Conservation (phyloP, 1,140 invertebrate genomes). For the Gerris buenoi region DNA sequence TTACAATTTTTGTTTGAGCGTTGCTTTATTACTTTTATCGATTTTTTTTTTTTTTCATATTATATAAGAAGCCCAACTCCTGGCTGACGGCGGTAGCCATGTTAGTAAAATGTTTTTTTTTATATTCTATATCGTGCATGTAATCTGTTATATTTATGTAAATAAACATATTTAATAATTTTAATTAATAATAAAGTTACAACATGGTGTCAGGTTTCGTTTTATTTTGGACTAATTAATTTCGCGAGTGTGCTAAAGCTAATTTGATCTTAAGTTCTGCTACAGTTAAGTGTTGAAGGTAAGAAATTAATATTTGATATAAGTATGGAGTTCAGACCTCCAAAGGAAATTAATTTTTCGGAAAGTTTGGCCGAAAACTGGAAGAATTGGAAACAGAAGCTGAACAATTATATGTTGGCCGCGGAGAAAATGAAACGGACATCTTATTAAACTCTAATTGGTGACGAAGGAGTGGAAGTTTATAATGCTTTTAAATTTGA, state of each 20-base stretch:
- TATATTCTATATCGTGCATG: too few relatives aligned
- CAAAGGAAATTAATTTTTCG: neutral
- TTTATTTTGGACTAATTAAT: neutral
- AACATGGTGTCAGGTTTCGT: neutral
- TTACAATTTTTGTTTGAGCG: too few relatives aligned
- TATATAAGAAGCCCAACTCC: too few relatives aligned
- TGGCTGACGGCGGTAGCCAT: too few relatives aligned
- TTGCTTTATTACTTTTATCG: too few relatives aligned
- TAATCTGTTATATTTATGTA: too few relatives aligned
- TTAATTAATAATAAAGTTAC: too few relatives aligned
- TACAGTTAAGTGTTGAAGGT: too few relatives aligned
- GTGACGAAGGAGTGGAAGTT: slow-evolving; percentile 9
- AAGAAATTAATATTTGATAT: neutral
- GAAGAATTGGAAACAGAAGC: neutral
- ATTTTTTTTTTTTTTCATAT: too few relatives aligned
- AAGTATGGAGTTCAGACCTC: neutral
- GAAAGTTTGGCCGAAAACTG: slow-evolving; percentile 2
- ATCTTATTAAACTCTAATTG: slow-evolving; percentile 20
- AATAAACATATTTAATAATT: too few relatives aligned
- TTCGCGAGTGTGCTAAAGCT: neutral
- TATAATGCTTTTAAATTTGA: slow-evolving; percentile 14
- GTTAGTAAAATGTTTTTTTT: too few relatives aligned
- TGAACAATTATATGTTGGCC: slow-evolving; percentile 2
- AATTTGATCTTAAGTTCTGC: neutral
- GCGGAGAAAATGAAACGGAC: neutral